Base-by-base conservation (phyloP, 2,888 invertebrate species). In the Netelia melanura region DNA sequence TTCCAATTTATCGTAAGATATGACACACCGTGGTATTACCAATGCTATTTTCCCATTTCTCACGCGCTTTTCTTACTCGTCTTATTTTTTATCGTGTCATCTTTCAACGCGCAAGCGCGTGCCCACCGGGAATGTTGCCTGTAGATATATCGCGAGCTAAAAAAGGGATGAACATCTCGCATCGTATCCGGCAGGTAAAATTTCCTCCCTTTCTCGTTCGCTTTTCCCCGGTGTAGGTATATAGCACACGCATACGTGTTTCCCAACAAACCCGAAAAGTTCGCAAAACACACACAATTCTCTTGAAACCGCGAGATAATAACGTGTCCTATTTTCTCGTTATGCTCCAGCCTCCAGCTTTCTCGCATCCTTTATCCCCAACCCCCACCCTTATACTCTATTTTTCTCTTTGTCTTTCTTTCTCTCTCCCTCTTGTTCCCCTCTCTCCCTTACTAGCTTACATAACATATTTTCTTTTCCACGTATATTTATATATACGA, bases 251-350 rank as follows among this genome's bases (percentile, higher is more conserved):
- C 44, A 67, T 74, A 44, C 58, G 56, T 38, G 9, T 23, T 38
- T 72, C 48, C 43, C 17, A 25, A 30, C 21, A 58, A 83, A 52
- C 54, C 30, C 30, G 56, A 70, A 83, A 83, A 75, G 21, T 68
- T 64, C 30, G 56, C 10, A 54, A 65, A 77, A 54, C 58, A 70
- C 54, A 54, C n/a, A 21, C 58, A 58, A 5, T 8, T 62, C 25
- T 30, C 54, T 58, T 38, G 21, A n/a, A 85, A 81, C 30, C 65
- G 58, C 74, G 78, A 85, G 78, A 52, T 75, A 75, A 81, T 81
- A 78, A 81, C 64, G 74, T 65, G 68, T 56, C 78, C 84, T 81
- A 81, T 81, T 75, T 85, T 75, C 70, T 78, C 75, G 81, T 85
- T 85, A 81, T 62, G 78, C 62, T 61, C 71, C 58, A 43, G 80